Evolutionary conservation across 2,888 invertebrate species (phyloP), one percentile per base, ranked within the genome.

Genomic region (Acanthosepion pharaonis): DNA sequence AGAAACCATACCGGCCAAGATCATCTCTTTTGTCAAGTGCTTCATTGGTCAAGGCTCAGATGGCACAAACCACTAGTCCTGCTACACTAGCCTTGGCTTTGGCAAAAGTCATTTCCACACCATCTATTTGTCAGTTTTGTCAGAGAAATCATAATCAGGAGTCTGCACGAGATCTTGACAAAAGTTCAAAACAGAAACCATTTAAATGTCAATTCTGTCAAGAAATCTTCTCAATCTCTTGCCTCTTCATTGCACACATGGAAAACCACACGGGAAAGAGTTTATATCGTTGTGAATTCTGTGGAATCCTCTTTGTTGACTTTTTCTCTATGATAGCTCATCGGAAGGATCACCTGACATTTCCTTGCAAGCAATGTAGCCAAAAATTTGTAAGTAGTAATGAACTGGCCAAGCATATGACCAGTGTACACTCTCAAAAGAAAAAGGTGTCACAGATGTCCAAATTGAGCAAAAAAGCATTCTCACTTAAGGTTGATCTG

Each of bases 231-330:
- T 93, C 93, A 4, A 51, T 51, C 49, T 93, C 93, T 1, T 93
- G 93, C 20, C 48, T 93, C 15, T 93, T 93, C 53, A 53, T 51
- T 18, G 53, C 49, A 25, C 93, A 93, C 51, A 93, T 93, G 93
- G 93, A 93, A 28, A 49, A 9, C 9, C 93, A 93, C 49, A 49
- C 53, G 1, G 93, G 93, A 8, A 93, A 93, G 23, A 93, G 93
- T 51, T 53, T 93, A 25, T 93, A 93, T 28, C 93, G 93, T 23
- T 93, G 93, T n/a, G 93, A 93, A 28, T 93, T 93, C 53, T 93
- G 93, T 6, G 93, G 93, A 18, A 25, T 51, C 33, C 93, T 93
- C n/a, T 93, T 93, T 28, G 93, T 25, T 2, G 93, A 93, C 28
- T 93, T 93, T n/a, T 93, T 93, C 23, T 49, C 49, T 0, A n/a